Conservation (phyloP, 2,888 invertebrate genomes). For the Toxonevra muliebris region DNA sequence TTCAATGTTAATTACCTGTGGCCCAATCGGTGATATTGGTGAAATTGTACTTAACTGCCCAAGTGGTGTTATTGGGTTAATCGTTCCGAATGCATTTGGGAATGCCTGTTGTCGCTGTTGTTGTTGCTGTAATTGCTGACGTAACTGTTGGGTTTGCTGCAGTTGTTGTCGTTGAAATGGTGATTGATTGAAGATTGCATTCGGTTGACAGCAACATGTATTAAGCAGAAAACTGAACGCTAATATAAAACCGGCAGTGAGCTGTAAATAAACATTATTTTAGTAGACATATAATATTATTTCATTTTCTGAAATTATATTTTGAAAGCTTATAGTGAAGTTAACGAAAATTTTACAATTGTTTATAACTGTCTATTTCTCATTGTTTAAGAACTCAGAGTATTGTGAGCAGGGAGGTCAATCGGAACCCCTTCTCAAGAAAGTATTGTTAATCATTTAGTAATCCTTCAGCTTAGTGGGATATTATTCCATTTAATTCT, state of each 20-base stretch:
- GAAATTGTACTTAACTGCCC: constrained; percentile 35
- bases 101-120: constrained; percentile 48
- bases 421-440: no score
- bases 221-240: constrained; percentile 38
- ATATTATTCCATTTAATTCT: no score
- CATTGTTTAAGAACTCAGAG: no score
- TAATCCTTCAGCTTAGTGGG: no score
- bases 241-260: constrained; percentile 41
- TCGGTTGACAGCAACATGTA: constrained; percentile 48
- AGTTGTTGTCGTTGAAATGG: constrained; percentile 55
- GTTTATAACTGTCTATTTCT: no score
- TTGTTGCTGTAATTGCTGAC: constrained; percentile 45
- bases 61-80: constrained; percentile 43
- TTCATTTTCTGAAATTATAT: no score
- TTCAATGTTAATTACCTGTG: no score
- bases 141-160: constrained; percentile 38
- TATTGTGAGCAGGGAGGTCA: no score
- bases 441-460: no score
- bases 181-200: constrained; percentile 52
- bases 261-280: constrained; percentile 31
- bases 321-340: no score
- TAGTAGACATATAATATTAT: constrained; percentile 6
- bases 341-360: no score
- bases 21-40: constrained; percentile 47
- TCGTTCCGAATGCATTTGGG: constrained; percentile 39